Evolutionary conservation across 2,888 invertebrate species (phyloP).

Genomic region (Brachycybe producta): DNA sequence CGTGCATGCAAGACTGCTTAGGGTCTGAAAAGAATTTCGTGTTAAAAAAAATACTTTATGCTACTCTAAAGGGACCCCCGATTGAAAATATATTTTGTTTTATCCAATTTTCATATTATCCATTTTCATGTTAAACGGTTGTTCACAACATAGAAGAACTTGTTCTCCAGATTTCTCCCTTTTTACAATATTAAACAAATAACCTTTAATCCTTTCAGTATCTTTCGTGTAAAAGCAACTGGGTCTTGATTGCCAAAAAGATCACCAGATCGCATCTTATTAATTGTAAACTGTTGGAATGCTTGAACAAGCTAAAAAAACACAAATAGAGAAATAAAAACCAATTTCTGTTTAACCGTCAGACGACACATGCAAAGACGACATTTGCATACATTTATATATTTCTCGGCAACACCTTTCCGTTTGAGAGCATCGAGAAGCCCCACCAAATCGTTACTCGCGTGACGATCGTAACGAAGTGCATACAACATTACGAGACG

Average conservation of each 20-base stretch:
- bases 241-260: slow-evolving; percentile 67
- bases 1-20: too few species aligned
- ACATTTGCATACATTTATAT: slow-evolving; percentile 30
- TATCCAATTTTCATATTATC: too few species aligned
- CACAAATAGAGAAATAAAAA: not conserved
- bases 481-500: slow-evolving; percentile 86
- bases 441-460: slow-evolving; percentile 64
- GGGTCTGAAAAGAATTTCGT: too few species aligned
- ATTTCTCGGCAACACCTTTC: slow-evolving; percentile 52
- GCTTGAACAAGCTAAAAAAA: slow-evolving; percentile 43
- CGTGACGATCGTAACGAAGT: slow-evolving; percentile 79
- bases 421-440: slow-evolving; percentile 59
- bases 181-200: too few species aligned
- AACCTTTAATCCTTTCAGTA: slow-evolving; percentile 56
- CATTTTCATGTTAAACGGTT: too few species aligned
- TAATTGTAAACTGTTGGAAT: slow-evolving; percentile 71
- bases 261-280: slow-evolving; percentile 62
- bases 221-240: slow-evolving; percentile 81
- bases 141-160: too few species aligned
- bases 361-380: not conserved
- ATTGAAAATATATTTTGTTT: slow-evolving; percentile 36
- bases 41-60: too few species aligned
- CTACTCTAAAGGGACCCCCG: too few species aligned
- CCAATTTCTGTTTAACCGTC: not conserved
- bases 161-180: too few species aligned